phyloP scores from a whole-genome alignment of 2,113 vertebrate genomes.

The Ammodytes marinus region DNA sequence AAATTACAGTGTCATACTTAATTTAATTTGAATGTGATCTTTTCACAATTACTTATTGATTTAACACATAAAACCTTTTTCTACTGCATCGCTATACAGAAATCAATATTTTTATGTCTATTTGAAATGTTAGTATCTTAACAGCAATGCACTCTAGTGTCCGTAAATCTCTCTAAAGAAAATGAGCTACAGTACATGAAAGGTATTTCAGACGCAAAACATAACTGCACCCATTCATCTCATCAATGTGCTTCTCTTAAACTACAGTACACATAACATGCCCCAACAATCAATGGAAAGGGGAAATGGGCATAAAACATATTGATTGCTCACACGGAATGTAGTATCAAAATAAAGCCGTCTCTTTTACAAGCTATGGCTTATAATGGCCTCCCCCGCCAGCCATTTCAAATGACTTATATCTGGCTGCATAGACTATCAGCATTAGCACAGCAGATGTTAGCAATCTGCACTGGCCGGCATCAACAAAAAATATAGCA shows the following conservation, averaged over 20 bases:
- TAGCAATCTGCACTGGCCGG: background rate
- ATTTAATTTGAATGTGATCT: background rate
- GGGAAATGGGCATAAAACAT: conserved; percentile 38
- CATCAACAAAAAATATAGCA: background rate
- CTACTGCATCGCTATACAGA: background rate
- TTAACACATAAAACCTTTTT: background rate
- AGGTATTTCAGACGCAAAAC: conserved; percentile 7
- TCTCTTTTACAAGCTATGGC: conserved; percentile 30
- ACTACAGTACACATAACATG: conserved; percentile 36
- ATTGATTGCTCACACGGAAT: conserved; percentile 50
- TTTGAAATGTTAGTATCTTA: background rate
- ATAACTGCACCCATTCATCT: conserved; percentile 23
- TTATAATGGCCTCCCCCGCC: conserved; percentile 4
- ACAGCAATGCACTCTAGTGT: background rate
- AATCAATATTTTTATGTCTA: conserved; percentile 9
- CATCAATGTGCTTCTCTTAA: conserved; percentile 32
- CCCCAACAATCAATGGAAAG: conserved; percentile 53
- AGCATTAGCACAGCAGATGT: conserved; percentile 31
- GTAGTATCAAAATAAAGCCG: background rate
- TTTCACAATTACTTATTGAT: background rate
- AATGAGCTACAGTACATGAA: conserved; percentile 6
- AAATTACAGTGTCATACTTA: background rate
- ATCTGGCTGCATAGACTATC: conserved; percentile 18
- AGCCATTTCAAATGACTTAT: conserved; percentile 35
- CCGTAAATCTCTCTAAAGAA: conserved; percentile 10